Evolutionary conservation across 1,140 invertebrate species (phyloP).

Genomic region (Pseudomyrmex flavicornis): DNA sequence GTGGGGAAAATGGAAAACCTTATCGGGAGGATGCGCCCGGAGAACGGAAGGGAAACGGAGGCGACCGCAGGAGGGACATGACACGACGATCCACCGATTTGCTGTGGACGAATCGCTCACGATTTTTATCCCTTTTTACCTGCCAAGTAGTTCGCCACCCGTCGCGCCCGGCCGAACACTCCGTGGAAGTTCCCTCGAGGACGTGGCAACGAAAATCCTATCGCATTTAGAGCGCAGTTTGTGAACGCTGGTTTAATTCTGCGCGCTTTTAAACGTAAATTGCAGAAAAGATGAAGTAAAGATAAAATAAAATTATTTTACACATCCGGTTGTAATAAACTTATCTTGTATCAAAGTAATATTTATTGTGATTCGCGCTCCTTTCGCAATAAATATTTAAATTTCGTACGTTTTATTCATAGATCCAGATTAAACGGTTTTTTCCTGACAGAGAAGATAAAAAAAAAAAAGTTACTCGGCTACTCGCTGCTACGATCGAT

Average conservation of each 20-base stretch:
- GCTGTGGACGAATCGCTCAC: slow-evolving; percentile 68
- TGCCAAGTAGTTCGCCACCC: slow-evolving; percentile 54
- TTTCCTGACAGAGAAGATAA: neutral
- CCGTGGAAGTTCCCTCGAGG: slow-evolving; percentile 45
- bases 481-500: neutral
- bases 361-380: no score
- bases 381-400: neutral
- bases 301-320: neutral
- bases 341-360: neutral
- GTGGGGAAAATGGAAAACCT: slow-evolving; percentile 74
- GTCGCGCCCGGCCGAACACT: slow-evolving; percentile 45
- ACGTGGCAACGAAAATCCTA: slow-evolving; percentile 42
- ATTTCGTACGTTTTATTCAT: neutral
- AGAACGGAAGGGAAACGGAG: slow-evolving; percentile 55
- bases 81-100: slow-evolving; percentile 68
- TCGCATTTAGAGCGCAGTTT: slow-evolving; percentile 29
- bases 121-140: slow-evolving; percentile 68
- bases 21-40: slow-evolving; percentile 67
- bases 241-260: slow-evolving; percentile 19
- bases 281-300: no score
- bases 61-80: slow-evolving; percentile 46
- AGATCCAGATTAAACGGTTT: neutral
- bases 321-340: neutral
- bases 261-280: neutral
- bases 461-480: neutral